Conservation (phyloP, 2,797 vertebrate genomes). For the Ctenopoma kingsleyae region DNA sequence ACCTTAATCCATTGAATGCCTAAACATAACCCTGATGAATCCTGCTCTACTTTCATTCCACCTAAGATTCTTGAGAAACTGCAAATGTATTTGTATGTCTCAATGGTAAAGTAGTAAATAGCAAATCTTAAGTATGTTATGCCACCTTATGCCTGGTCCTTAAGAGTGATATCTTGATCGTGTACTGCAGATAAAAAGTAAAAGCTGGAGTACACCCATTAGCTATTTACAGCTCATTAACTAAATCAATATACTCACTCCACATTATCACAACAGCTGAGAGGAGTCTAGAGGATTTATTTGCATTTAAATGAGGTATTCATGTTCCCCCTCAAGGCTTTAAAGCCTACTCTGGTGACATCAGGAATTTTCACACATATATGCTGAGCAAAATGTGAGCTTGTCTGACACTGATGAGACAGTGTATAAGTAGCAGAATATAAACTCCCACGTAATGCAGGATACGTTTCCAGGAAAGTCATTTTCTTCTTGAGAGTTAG, state of each 20-base stretch:
- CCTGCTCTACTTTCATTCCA: too few species aligned
- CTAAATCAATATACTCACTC: conserved; percentile 73
- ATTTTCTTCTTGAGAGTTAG: background rate
- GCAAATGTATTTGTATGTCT: background rate
- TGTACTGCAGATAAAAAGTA: conserved; percentile 61
- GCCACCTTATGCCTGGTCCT: conserved; percentile 31
- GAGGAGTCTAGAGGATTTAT: conserved; percentile 73
- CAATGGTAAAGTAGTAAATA: background rate
- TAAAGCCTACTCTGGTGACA: conserved; percentile 56
- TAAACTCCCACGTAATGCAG: conserved; percentile 20
- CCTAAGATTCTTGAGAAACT: too few species aligned
- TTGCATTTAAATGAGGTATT: conserved; percentile 79
- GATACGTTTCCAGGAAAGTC: conserved; percentile 6
- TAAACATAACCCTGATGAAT: too few species aligned
- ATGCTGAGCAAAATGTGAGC: conserved; percentile 50
- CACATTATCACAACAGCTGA: conserved; percentile 75
- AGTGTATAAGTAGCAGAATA: conserved; percentile 24
- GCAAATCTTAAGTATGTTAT: conserved; percentile 10
- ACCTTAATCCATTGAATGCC: too few species aligned
- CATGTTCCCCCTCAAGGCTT: conserved; percentile 66
- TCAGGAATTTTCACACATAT: conserved; percentile 36
- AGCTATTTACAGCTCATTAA: conserved; percentile 83
- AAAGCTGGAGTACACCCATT: conserved; percentile 69
- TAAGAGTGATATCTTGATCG: conserved; percentile 61
- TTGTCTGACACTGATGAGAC: conserved; percentile 41